Evolutionary conservation across 2,888 invertebrate genomes (phyloP).

Genomic region (Lochmaea capreae): DNA sequence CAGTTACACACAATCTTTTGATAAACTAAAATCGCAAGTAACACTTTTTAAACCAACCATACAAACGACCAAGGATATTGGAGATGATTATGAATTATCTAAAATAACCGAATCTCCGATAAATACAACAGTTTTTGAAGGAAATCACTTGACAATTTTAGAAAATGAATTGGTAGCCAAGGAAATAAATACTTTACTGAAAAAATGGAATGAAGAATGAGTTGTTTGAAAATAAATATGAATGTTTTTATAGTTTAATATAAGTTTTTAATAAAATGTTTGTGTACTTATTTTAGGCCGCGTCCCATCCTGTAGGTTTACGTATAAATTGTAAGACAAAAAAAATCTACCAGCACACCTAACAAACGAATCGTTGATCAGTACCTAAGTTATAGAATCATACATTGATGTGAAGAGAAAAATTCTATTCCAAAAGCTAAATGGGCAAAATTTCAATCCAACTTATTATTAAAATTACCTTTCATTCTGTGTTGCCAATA

Average conservation of each 20-base stretch:
- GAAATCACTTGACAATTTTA: constrained; percentile 78
- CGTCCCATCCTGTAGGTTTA: too few relatives aligned
- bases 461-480: too few relatives aligned
- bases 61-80: constrained; percentile 47
- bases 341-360: too few relatives aligned
- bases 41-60: constrained; percentile 49
- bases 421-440: too few relatives aligned
- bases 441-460: too few relatives aligned
- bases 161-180: constrained; percentile 73
- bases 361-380: too few relatives aligned
- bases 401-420: too few relatives aligned
- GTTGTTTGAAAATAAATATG: background rate
- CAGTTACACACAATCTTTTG: constrained; percentile 46
- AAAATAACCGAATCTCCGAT: constrained; percentile 71
- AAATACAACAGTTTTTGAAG: constrained; percentile 74
- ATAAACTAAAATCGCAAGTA: constrained; percentile 49
- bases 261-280: background rate
- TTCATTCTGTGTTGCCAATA: too few relatives aligned
- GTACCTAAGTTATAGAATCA: too few relatives aligned
- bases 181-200: constrained; percentile 68
- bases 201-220: constrained; percentile 1
- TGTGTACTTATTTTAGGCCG: background rate
- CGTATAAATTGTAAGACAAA: too few relatives aligned
- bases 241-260: constrained; percentile 13
- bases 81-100: constrained; percentile 76